Evolutionary conservation across 2,797 vertebrate species (phyloP).

Genomic region (Choloepus didactylus): DNA sequence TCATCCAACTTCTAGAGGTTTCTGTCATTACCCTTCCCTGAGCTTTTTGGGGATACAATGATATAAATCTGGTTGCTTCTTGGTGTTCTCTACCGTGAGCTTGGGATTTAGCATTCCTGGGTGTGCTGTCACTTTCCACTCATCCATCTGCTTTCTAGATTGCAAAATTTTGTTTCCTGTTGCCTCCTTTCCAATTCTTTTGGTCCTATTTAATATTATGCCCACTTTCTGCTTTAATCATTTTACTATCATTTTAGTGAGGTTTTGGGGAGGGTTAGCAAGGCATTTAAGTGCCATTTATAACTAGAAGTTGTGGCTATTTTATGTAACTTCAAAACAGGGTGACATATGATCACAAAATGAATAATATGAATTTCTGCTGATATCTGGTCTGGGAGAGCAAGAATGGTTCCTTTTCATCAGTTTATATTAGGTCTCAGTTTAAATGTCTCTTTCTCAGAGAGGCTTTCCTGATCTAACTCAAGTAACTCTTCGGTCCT

Average conservation of each 20-base stretch:
- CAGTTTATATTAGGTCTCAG: not conserved
- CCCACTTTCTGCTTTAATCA: not conserved
- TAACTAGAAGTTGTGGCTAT: not conserved
- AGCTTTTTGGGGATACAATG: not conserved
- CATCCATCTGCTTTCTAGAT: not conserved
- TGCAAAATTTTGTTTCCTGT: slow-evolving; percentile 10
- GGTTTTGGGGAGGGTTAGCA: not conserved
- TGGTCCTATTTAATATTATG: not conserved
- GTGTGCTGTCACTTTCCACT: not conserved
- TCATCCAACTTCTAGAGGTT: not conserved
- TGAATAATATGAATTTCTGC: not conserved
- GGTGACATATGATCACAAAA: slow-evolving; percentile 4
- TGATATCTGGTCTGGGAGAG: not conserved
- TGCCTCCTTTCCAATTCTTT: not conserved
- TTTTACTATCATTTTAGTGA: slow-evolving; percentile 25
- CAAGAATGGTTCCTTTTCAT: not conserved
- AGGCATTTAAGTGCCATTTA: not conserved
- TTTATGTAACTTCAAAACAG: slow-evolving; percentile 37
- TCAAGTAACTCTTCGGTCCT: not conserved
- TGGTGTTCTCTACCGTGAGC: not conserved
- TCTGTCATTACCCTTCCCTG: not conserved
- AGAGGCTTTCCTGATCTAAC: not conserved
- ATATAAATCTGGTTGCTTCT: not conserved
- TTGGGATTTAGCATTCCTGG: slow-evolving; percentile 35
- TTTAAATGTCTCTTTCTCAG: slow-evolving; percentile 24